Evolutionary conservation across 2,113 vertebrate species (phyloP).

Genomic region (Camelus dromedarius): DNA sequence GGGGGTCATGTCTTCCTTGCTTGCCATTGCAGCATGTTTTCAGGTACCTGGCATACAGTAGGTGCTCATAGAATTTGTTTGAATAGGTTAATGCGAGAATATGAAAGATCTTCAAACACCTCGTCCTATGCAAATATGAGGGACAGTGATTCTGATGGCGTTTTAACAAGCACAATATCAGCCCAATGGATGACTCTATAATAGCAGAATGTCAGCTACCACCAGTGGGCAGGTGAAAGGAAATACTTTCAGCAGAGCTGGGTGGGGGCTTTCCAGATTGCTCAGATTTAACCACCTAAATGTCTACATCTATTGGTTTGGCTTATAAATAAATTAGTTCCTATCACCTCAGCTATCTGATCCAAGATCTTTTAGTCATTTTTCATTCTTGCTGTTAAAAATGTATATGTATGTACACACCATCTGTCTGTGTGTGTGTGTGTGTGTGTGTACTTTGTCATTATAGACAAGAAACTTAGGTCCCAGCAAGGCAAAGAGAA

Average conservation of each 20-base stretch:
- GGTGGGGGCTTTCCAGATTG: neutral
- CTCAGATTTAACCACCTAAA: slow-evolving; percentile 3
- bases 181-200: neutral
- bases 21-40: neutral
- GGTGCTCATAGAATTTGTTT: neutral
- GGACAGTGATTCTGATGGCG: neutral
- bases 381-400: slow-evolving; percentile 55
- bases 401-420: neutral
- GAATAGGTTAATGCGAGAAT: neutral
- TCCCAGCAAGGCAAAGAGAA: neutral
- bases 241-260: neutral
- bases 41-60: neutral
- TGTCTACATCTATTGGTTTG: slow-evolving; percentile 15
- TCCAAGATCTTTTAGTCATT: slow-evolving; percentile 37
- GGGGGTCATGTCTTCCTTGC: neutral
- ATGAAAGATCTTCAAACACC: neutral
- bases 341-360: slow-evolving; percentile 44
- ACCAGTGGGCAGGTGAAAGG: neutral
- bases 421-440: neutral
- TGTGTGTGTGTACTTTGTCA: neutral
- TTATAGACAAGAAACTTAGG: slow-evolving; percentile 8
- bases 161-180: neutral
- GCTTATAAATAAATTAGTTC: slow-evolving; percentile 34
- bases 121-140: neutral
- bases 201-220: neutral